phyloP scores from a whole-genome alignment of 2,797 vertebrate species.

The Oreochromis mossambicus region DNA sequence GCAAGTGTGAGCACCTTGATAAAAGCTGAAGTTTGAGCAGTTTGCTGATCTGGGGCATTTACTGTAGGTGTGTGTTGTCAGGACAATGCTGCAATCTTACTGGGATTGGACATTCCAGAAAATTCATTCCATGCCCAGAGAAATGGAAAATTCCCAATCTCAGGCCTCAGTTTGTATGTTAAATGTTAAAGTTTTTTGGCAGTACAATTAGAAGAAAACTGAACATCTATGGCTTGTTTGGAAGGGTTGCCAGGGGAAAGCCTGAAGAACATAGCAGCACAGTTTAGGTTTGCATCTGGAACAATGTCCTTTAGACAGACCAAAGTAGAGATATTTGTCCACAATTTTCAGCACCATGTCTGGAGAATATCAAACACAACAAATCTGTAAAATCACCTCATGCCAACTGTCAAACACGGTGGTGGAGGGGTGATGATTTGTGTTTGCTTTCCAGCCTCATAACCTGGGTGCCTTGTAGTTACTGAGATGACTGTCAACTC shows the following conservation, averaged over 20 bases:
- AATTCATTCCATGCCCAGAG: background rate
- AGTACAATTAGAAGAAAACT: background rate
- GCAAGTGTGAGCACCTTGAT: background rate
- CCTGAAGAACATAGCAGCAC: background rate
- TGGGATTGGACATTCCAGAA: background rate
- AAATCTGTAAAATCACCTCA: background rate
- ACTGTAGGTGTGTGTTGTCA: background rate
- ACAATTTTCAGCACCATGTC: background rate
- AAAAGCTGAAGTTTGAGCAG: background rate
- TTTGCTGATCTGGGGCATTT: background rate
- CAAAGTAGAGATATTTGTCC: background rate
- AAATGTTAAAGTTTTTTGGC: background rate
- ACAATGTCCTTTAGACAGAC: background rate
- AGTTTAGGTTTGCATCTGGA: background rate
- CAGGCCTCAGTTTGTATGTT: background rate
- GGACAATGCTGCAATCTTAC: background rate
- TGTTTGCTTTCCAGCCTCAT: background rate
- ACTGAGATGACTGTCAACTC: background rate
- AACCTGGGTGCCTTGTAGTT: background rate
- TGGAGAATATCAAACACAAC: background rate
- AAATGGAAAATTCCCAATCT: background rate
- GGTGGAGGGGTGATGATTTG: background rate
- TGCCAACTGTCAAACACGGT: background rate
- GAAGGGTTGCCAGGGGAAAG: background rate
- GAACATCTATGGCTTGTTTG: background rate